Base-by-base conservation (phyloP, 2,797 vertebrate genomes). In the Saxicola maurus region DNA sequence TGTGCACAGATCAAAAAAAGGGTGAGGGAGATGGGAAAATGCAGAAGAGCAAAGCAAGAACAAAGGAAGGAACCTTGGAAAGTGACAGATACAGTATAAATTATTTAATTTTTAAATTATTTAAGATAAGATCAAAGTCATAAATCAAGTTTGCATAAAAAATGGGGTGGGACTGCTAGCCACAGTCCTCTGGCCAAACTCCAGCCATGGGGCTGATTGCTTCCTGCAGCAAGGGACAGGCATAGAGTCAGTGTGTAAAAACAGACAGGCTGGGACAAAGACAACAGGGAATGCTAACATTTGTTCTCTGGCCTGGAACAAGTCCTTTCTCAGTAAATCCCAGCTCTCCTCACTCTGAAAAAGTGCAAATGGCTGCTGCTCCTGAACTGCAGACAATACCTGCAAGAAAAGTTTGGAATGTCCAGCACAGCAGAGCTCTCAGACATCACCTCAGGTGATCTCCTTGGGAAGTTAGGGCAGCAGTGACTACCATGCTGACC, bases 31-130 rank as follows among this genome's bases (percentile, higher is more conserved):
- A 38, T 45, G 37, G 42, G 53, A 74, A 89, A 93, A 90, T 37
- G 43, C 25, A 84, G 68, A 71, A 77, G 23, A 90, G 42, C 20
- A 86, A 77, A 90, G 68, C 25, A 65, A 95, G 92, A 95, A 90
- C 86, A 94, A 93, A 92, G 68, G 65, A 94, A 85, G 37, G 27
- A 89, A 40, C 40, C 81, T 84, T 75, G 40, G 72, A 93, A 93
- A 86, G 72, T 94, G 91, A 92, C 91, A 80, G 91, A 92, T 82
- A 86, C 9, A 17, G 59, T 75, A 89, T 92, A 89, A 90, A 92
- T 94, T 85, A 95, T 95, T 95, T 92, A 95, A 74, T 88, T 94
- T 92, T 77, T 48, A 80, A 94, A 95, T 93, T 88, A 94, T 95
- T 94, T 93, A 90, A 90, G 82, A 80, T 82, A 80, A 90, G 78